Evolutionary conservation across 1,140 invertebrate species (phyloP), one percentile per base, ranked within the genome.

Genomic region (Brachionus rotundiformis): DNA sequence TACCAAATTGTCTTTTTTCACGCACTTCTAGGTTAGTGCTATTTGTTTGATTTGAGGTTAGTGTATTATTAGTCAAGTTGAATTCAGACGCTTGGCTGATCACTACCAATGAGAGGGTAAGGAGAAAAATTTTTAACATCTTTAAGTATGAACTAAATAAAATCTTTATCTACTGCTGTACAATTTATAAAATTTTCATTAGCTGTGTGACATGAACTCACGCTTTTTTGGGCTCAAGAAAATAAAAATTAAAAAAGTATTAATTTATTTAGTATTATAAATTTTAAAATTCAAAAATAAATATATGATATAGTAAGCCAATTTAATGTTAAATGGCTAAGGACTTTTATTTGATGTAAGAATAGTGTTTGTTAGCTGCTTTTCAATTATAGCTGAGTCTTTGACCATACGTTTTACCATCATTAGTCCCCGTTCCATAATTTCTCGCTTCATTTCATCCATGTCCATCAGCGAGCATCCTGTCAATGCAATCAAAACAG

Each of bases 1-100:
- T 33, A 8, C 63, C 63, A 29, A 68, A 68, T 68, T 68, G 63
- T 19, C 63, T 31, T 36, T 68, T 68, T 68, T 68, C 63, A 3
- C 63, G 27, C 29, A 36, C 7, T 41, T 19, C 16, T 3, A 36
- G 31, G 36, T 6, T 16, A 23, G 27, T 19, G 8, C 29, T 19
- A n/a, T 33, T 68, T 16, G 63, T 68, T 27, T 29, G 8, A 16
- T 68, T 68, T 11, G 16, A 16, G 5, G 3, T 13, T n/a, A 63
- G 25, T 7, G 8, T 39, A 4, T 4, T 33, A n/a, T 33, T 36
- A 5, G 63, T 68, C 29, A 63, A 63, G 16, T 68, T 23, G 2
- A 39, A 4, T 68, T 33, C 3, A 8, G 29, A 11, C 19, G 47
- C 47, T 25, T 54, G 47, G 19, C 47, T 16, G 7, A 54, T 54